Base-by-base conservation (phyloP, 2,113 vertebrate species). In the Mormyrus lacerda region DNA sequence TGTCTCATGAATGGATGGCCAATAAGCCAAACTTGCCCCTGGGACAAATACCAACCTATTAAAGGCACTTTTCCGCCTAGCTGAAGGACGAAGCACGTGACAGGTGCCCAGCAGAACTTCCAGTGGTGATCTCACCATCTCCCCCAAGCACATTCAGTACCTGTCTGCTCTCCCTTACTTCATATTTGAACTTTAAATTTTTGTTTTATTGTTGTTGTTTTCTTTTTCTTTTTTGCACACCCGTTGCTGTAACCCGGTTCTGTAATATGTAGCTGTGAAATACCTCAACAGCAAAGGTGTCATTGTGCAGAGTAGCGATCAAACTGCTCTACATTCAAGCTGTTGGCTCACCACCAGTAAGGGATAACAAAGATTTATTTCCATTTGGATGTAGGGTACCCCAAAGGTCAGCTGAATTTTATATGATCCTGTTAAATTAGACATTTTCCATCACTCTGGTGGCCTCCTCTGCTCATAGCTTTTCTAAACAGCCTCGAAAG, bases 1-100 rank as follows among this genome's bases (percentile, higher is more conserved):
- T 94, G 93, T 95, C 94, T 92, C 83, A 87, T 94, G 94, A 95
- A 96, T 95, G 92, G 93, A 95, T 95, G 94, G 93, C 94, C 94
- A 94, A 92, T 93, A 94, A 93, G 93, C 90, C 27, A 51, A 93
- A 91, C 89, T 91, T 83, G 94, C 93, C 94, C 94, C 11, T 11
- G 93, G 84, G 93, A 92, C 90, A 89, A 89, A 91, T 90, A 89
- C 89, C 89, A 90, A 92, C 94, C 94, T 93, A 95, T 95, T 95
- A 95, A 92, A 90, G 93, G 88, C 83, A 90, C 90, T 91, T 93
- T 93, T 94, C 87, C 17, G 87, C 42, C 42, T 44, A 48, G 87
- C 27, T 87, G 53, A 61, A 61, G 53, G 35, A 45, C 31, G 1
- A 13, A 11, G 61, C 86, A 65, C 19, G 19, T 87, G 58, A 61